Conservation (phyloP, 92 coral and sea anemone genomes). For the Umimayanthus kanabou region DNA sequence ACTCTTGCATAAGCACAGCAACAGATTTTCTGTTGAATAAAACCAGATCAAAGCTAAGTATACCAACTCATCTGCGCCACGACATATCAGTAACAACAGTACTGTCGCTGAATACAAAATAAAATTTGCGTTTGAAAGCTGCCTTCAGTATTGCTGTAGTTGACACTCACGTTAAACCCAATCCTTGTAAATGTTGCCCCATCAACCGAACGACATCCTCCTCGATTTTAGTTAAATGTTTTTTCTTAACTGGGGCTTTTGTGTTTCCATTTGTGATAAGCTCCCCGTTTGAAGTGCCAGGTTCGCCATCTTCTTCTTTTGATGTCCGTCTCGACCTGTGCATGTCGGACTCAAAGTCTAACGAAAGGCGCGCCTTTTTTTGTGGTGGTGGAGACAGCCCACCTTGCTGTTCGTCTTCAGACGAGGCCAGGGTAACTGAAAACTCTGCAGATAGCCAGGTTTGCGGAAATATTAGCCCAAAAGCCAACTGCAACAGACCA, state of each 20-base stretch:
- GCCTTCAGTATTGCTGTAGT: slow-evolving; percentile 38
- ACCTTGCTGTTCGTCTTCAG: slow-evolving; percentile 99
- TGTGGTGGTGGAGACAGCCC: slow-evolving; percentile 99
- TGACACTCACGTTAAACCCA: slow-evolving; percentile 94
- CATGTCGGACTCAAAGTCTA: slow-evolving; percentile 99
- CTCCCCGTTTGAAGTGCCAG: slow-evolving; percentile 98
- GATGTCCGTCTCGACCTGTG: slow-evolving; percentile 99
- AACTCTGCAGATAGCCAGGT: slow-evolving; percentile 98
- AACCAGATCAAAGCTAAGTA: slow-evolving; percentile 27
- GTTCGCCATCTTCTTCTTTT: slow-evolving; percentile 96
- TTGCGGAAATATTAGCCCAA: slow-evolving; percentile 66
- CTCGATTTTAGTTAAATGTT: slow-evolving; percentile 79
- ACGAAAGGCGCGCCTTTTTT: slow-evolving; percentile 99
- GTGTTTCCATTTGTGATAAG: slow-evolving; percentile 88
- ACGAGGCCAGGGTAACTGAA: slow-evolving; percentile 99
- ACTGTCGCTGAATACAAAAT: slow-evolving; percentile 27
- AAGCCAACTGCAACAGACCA: slow-evolving; percentile 69
- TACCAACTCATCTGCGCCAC: slow-evolving; percentile 7
- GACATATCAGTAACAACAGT: slow-evolving; percentile 13
- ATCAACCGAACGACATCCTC: slow-evolving; percentile 97
- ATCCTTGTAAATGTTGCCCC: slow-evolving; percentile 97
- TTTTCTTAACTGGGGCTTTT: slow-evolving; percentile 81
- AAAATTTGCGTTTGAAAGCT: slow-evolving; percentile 39
- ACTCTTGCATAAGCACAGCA: slow-evolving; percentile 91
- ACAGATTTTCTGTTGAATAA: slow-evolving; percentile 89